These are phyloP conservation scores for Corythornis cristatus DNA, from an alignment of 2,113 vertebrate genomes.

Conservation along the genomic window DNA sequence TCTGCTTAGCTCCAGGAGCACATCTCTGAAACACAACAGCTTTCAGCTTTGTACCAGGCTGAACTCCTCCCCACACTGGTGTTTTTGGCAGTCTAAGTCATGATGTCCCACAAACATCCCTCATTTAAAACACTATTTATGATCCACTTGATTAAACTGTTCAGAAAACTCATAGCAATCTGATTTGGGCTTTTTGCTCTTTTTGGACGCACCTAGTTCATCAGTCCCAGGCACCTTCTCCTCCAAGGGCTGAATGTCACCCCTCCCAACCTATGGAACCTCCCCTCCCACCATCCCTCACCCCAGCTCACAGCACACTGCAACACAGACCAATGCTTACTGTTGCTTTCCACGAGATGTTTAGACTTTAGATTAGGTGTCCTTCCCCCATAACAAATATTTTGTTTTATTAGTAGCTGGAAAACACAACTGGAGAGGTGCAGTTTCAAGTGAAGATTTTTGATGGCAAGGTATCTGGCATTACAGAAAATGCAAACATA, in stretches of 20 bases:
- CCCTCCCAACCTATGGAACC: background rate
- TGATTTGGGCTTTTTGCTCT: background rate
- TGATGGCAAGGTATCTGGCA: background rate
- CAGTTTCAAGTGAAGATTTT: background rate
- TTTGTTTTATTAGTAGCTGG: background rate
- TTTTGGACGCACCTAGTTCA: background rate
- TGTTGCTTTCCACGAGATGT: background rate
- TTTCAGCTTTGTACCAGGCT: background rate
- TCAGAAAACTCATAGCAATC: background rate
- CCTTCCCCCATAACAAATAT: background rate
- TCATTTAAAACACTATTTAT: background rate
- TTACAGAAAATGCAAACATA: background rate
- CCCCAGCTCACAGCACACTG: background rate
- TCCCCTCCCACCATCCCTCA: rapidly evolving
- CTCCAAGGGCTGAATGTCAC: background rate
- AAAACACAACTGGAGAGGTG: background rate
- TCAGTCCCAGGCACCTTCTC: no score
- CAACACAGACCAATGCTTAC: background rate
- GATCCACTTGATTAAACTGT: background rate
- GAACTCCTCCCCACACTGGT: background rate
- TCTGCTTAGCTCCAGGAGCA: background rate
- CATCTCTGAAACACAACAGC: background rate
- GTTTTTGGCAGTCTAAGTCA: background rate
- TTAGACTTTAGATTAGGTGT: background rate
- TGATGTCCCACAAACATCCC: background rate